Evolutionary conservation across 2,888 invertebrate species (phyloP), one percentile per base, ranked within the genome.

Genomic region (Rhimphoctona megacephalus): DNA sequence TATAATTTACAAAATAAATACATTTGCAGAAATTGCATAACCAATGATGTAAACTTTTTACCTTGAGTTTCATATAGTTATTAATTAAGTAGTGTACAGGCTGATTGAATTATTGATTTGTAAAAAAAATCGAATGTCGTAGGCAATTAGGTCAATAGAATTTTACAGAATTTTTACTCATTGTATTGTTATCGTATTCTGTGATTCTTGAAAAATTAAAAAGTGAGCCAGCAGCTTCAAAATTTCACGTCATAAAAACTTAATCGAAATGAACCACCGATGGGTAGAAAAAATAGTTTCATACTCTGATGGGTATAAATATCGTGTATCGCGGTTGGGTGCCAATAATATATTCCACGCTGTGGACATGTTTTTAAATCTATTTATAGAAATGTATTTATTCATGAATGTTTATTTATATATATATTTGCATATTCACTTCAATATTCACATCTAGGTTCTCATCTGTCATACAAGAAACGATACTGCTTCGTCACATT

Each of bases 401-500:
- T 52, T 14, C 6, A 73, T 54, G 6, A 54, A 54, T 17, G 8
- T 22, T 11, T 72, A 11, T 7, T 14, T 57, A 57, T 74, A 54
- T 19, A 11, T 39, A 67, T 69, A 39, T 33, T 54, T 30, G 61
- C 52, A n/a, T 54, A 66, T 39, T 39, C 39, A 39, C 39, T 74
- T 25, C 43, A 69, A 69, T 46, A 46, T 69, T 67, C 39, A 39
- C 61, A 36, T 80, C 36, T 7, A 25, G 67, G 25, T 79, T 33
- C 22, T 61, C 17, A 46, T 25, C 25, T 25, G 52, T 43, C 54
- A 52, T 61, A 39, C 22, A 66, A 79, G 11, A 5, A 67, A 74
- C 46, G 66, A 81, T 17, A 25, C 17, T 19, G 19, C 74, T 66
- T 52, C 74, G 67, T 67, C 52, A 54, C 73, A 74, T 74, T 74